Conservation (phyloP, 2,797 vertebrate genomes). For the Melanotaenia trifasciata region DNA sequence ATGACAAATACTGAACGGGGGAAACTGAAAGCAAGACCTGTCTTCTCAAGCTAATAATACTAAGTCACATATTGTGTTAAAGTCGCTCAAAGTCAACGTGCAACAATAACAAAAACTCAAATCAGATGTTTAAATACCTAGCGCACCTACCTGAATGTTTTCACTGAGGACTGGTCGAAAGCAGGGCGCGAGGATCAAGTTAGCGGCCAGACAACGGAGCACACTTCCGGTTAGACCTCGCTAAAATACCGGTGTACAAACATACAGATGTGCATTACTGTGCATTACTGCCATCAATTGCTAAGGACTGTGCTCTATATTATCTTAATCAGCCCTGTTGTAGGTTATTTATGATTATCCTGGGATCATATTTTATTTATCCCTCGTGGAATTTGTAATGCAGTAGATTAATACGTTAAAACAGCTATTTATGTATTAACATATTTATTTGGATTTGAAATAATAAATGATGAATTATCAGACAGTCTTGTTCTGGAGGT, state of each 20-base stretch:
- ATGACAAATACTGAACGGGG: constrained; percentile 15
- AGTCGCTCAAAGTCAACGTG: rapidly evolving
- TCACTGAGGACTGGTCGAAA: constrained; percentile 34
- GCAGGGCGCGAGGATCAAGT: constrained; percentile 11
- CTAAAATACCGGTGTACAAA: constrained; percentile 43
- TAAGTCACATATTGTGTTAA: rapidly evolving
- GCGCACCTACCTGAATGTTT: constrained; percentile 64
- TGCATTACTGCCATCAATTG: too few species aligned
- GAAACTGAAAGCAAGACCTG: background rate
- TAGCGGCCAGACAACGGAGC: rapidly evolving
- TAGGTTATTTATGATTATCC: too few species aligned
- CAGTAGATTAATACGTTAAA: too few species aligned
- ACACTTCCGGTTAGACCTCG: constrained; percentile 26
- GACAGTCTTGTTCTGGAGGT: too few species aligned
- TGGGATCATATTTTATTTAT: too few species aligned
- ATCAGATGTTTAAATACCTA: background rate
- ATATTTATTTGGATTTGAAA: too few species aligned
- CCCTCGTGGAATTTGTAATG: too few species aligned
- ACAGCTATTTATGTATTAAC: too few species aligned
- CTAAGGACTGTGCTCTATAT: too few species aligned
- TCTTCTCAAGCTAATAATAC: rapidly evolving
- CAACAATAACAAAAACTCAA: rapidly evolving
- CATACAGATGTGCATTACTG: too few species aligned
- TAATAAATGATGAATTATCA: too few species aligned
- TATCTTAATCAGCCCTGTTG: too few species aligned